Percentiles rank a stretch among this genome's conserved stretches.
These are phyloP conservation scores for Vulpes lagopus DNA, from an alignment of 2,113 vertebrate species.

Conservation along the genomic window DNA sequence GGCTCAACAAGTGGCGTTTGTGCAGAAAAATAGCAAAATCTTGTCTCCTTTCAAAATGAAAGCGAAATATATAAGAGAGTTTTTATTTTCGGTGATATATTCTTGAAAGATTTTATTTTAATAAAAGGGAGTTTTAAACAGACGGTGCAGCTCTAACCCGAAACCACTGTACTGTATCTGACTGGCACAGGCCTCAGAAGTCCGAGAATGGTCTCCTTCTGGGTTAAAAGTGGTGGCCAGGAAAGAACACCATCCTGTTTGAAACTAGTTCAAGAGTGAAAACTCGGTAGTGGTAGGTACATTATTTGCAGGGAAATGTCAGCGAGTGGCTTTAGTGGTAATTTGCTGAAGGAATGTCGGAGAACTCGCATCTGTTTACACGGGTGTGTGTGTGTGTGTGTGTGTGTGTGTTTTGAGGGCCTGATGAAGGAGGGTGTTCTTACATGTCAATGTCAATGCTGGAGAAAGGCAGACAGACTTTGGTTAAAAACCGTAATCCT, in stretches of 20 bases:
- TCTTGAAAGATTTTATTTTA: background rate
- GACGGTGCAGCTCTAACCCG: constrained; percentile 93
- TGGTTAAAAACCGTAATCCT: constrained; percentile 62
- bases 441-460: constrained; percentile 58
- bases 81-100: background rate
- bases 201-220: background rate
- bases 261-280: background rate
- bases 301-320: background rate
- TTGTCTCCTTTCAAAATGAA: constrained; percentile 87
- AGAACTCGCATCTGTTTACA: background rate
- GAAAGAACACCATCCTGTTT: background rate
- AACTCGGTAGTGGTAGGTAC: background rate
- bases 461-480: constrained; percentile 61
- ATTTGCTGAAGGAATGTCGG: background rate
- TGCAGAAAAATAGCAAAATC: constrained; percentile 78
- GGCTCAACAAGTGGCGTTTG: constrained; percentile 85
- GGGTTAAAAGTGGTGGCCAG: background rate
- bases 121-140: constrained; percentile 88
- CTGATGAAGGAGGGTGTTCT: constrained; percentile 42
- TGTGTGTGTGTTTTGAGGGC: constrained; percentile 3
- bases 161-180: constrained; percentile 72
- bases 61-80: constrained; percentile 88
- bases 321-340: background rate
- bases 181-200: background rate
- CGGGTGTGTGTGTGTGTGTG: background rate